phyloP scores from a whole-genome alignment of 2,888 invertebrate genomes.

The Epistrophe grossulariae region DNA sequence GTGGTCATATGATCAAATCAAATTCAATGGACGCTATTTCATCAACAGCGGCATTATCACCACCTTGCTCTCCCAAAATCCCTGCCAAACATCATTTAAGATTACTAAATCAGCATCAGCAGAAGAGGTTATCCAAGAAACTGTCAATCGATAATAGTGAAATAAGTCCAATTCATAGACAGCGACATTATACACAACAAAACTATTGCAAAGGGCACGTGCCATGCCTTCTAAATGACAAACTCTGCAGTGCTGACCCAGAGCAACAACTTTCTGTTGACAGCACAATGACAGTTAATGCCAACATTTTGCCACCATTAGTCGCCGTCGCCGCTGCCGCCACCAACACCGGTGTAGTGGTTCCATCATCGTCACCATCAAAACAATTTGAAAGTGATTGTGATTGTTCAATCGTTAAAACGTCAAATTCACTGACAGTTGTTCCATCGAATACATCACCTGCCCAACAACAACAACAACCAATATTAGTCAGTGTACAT shows the following conservation, averaged over 20 bases:
- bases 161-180: conserved; percentile 64
- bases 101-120: conserved; percentile 77
- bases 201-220: conserved; percentile 65
- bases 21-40: conserved; percentile 83
- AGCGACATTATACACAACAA: conserved; percentile 66
- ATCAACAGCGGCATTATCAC: conserved; percentile 80
- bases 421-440: conserved; percentile 73
- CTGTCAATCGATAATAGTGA: conserved; percentile 80
- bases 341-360: conserved; percentile 1
- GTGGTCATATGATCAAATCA: conserved; percentile 81
- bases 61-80: conserved; percentile 80
- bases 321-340: conserved; percentile 43
- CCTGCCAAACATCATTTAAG: conserved; percentile 78
- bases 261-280: conserved; percentile 54
- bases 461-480: conserved; percentile 61
- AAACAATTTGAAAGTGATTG: conserved; percentile 70
- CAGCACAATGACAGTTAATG: conserved; percentile 59
- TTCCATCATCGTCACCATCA: conserved; percentile 38
- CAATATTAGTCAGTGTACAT: conserved; percentile 71
- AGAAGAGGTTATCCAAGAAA: conserved; percentile 79
- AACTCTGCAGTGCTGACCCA: conserved; percentile 48
- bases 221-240: conserved; percentile 59
- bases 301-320: conserved; percentile 54
- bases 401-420: conserved; percentile 75
- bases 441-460: conserved; percentile 24